Conservation (phyloP, 2,113 vertebrate genomes). For the Sturnus vulgaris region DNA sequence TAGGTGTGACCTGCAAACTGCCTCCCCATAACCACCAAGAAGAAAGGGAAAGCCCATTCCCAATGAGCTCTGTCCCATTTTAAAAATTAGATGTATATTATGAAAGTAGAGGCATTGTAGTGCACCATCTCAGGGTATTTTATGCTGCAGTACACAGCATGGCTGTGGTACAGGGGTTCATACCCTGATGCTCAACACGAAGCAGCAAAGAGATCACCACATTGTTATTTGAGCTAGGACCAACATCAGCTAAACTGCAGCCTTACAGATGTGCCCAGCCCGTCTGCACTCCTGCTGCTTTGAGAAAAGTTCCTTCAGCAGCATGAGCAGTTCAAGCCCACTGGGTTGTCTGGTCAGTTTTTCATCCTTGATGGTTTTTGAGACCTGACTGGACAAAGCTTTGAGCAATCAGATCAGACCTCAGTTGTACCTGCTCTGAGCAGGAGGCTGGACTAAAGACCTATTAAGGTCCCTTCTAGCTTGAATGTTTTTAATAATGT, state of each 20-base stretch:
- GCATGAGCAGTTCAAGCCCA: neutral
- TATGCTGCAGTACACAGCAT: accelerated
- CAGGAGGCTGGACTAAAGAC: neutral
- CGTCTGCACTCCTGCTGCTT: neutral
- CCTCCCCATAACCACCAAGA: neutral
- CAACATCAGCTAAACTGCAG: neutral
- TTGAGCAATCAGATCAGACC: neutral
- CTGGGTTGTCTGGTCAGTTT: neutral
- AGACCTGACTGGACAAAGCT: neutral
- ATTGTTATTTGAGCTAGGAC: neutral
- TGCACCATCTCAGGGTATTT: neutral
- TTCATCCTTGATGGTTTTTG: neutral
- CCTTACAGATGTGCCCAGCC: neutral
- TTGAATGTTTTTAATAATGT: neutral
- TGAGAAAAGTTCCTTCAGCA: neutral
- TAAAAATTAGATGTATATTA: accelerated
- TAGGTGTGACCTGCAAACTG: neutral
- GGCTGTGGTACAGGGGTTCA: accelerated
- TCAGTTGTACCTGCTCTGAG: neutral
- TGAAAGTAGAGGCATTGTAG: neutral
- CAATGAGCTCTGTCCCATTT: neutral
- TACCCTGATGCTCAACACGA: neutral
- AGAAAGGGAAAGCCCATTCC: neutral
- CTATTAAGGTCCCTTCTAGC: neutral
- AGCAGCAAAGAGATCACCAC: neutral